phyloP scores from a whole-genome alignment of 2,797 vertebrate species.

The Valencia hispanica region DNA sequence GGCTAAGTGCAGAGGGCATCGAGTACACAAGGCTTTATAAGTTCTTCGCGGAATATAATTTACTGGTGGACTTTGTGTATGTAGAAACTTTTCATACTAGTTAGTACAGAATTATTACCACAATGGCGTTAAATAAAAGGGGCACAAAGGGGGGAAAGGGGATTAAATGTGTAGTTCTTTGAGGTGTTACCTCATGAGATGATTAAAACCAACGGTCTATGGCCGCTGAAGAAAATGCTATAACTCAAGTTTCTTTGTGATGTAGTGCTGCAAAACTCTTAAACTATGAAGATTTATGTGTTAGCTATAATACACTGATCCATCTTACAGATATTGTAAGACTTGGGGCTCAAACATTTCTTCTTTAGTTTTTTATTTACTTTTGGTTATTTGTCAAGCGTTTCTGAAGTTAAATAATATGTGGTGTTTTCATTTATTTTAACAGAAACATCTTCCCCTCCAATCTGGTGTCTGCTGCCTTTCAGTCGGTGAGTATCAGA shows the following conservation, averaged over 20 bases:
- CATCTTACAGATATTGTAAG: background rate
- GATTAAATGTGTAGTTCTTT: slow-evolving; percentile 52
- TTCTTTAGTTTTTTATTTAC: background rate
- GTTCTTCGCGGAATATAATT: slow-evolving; percentile 39
- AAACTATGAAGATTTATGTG: background rate
- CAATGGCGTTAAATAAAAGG: background rate
- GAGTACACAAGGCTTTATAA: slow-evolving; percentile 18
- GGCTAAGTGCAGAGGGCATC: slow-evolving; percentile 17
- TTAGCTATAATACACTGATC: background rate
- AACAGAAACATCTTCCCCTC: slow-evolving; percentile 91
- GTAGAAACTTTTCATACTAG: slow-evolving; percentile 6
- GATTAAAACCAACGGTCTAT: slow-evolving; percentile 20
- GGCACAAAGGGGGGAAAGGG: slow-evolving; percentile 1
- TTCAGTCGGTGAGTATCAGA: slow-evolving; percentile 85
- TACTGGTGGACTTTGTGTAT: slow-evolving; percentile 9
- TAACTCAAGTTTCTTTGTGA: background rate
- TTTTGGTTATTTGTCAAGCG: background rate
- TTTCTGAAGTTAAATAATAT: slow-evolving; percentile 6
- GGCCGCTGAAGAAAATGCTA: background rate
- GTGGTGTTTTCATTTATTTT: slow-evolving; percentile 1
- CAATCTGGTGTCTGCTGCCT: slow-evolving; percentile 90
- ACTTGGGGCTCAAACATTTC: background rate
- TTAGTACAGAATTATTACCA: slow-evolving; percentile 15
- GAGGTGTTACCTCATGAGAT: slow-evolving; percentile 61
- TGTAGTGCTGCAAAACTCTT: background rate